phyloP scores from a whole-genome alignment of 2,888 invertebrate species.

The Prosapia bicincta region DNA sequence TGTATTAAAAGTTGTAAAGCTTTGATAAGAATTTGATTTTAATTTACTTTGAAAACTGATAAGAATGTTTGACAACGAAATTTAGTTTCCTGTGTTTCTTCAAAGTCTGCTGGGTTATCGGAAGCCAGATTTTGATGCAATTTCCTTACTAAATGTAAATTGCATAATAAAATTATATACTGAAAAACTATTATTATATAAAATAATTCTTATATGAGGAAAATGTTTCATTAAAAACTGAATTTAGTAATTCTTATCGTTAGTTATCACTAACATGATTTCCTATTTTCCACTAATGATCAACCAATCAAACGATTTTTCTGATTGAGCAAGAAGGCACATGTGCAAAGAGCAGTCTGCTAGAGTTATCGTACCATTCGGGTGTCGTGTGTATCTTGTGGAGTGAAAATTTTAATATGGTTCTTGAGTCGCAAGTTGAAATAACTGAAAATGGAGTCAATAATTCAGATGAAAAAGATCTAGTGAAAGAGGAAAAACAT shows the following conservation, averaged over 20 bases:
- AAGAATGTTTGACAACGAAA: neutral
- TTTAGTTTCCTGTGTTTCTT: neutral
- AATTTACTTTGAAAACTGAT: no score
- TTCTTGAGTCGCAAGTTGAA: slow-evolving; percentile 20
- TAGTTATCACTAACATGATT: no score
- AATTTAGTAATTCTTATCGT: no score
- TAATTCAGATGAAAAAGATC: slow-evolving; percentile 18
- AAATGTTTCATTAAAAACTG: no score
- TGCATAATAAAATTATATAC: no score
- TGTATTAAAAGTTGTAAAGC: no score
- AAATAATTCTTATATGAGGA: no score
- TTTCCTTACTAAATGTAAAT: no score
- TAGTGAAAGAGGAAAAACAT: slow-evolving; percentile 2
- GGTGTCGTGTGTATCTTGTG: slow-evolving; percentile 8
- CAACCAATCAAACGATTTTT: slow-evolving; percentile 12
- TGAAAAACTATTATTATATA: no score
- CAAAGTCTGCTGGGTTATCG: neutral
- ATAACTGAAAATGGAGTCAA: slow-evolving; percentile 4
- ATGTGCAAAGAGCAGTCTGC: slow-evolving; percentile 26
- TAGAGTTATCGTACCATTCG: slow-evolving; percentile 3
- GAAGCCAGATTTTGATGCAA: neutral
- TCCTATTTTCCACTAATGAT: neutral
- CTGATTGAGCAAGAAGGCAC: neutral
- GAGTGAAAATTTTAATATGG: slow-evolving; percentile 22
- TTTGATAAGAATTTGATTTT: no score